phyloP scores from a whole-genome alignment of 2,888 invertebrate genomes.

The Phasia obesa region DNA sequence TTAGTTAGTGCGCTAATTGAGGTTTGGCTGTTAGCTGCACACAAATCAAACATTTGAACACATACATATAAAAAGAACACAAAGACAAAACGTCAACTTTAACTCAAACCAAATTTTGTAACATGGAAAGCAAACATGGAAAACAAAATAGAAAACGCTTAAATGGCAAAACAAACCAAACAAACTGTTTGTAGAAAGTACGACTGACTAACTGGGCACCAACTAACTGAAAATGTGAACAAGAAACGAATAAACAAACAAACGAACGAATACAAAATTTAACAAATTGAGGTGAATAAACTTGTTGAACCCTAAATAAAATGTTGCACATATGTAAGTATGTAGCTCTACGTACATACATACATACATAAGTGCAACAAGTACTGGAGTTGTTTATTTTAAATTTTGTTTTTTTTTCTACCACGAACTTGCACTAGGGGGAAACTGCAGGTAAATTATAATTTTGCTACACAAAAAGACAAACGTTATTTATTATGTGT shows the following conservation, averaged over 20 bases:
- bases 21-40: too few relatives aligned
- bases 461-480: not conserved
- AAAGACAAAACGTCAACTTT: constrained; percentile 22
- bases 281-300: constrained; percentile 67
- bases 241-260: constrained; percentile 48
- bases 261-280: constrained; percentile 10
- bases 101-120: constrained; percentile 34
- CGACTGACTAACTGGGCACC: constrained; percentile 22
- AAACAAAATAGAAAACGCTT: constrained; percentile 16
- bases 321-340: constrained; percentile 58
- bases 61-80: not conserved
- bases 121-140: not conserved
- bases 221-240: constrained; percentile 25
- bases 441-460: constrained; percentile 13
- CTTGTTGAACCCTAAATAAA: constrained; percentile 66
- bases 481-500: not conserved
- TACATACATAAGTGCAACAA: constrained; percentile 10
- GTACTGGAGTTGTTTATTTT: not conserved
- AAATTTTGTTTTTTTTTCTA: constrained; percentile 4
- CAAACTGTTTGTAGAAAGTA: constrained; percentile 58
- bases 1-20: too few relatives aligned
- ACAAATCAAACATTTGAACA: too few relatives aligned
- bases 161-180: constrained; percentile 21
- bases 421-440: not conserved
- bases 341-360: not conserved